Conservation (phyloP, 2,888 invertebrate species). For the Chouioia cunea region DNA sequence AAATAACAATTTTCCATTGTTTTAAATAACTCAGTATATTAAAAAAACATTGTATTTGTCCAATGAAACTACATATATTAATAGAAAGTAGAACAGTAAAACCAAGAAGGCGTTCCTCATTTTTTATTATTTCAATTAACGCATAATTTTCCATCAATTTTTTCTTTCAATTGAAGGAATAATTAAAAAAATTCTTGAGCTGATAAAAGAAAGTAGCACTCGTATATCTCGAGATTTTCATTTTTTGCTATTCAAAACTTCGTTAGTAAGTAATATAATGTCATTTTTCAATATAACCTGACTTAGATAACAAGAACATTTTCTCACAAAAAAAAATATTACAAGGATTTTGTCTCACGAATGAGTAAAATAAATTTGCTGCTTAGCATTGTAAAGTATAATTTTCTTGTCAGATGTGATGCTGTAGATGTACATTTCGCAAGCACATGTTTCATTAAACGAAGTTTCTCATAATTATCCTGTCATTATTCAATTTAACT, state of each 20-base stretch:
- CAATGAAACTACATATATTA: conserved; percentile 28
- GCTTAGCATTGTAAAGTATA: conserved; percentile 27
- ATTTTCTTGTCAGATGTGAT: no score
- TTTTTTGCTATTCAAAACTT: conserved; percentile 38
- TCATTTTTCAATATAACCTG: conserved; percentile 4
- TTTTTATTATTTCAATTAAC: conserved; percentile 30
- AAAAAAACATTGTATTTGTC: conserved; percentile 35
- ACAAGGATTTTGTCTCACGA: neutral
- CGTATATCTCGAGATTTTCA: conserved; percentile 22
- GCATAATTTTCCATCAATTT: conserved; percentile 22
- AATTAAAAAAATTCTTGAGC: conserved; percentile 35
- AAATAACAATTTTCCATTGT: conserved; percentile 39
- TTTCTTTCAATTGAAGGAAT: conserved; percentile 26
- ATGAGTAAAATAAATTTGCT: conserved; percentile 30
- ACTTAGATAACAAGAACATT: conserved; percentile 30
- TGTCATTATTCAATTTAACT: conserved; percentile 26
- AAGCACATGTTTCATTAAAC: conserved; percentile 15
- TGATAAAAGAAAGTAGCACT: conserved; percentile 5
- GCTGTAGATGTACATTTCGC: neutral
- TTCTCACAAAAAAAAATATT: conserved; percentile 18
- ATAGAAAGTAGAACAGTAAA: conserved; percentile 28
- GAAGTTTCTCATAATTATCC: conserved; percentile 40
- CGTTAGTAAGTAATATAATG: conserved; percentile 21
- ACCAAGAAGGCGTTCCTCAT: conserved; percentile 19
- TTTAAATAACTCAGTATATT: conserved; percentile 37